Evolutionary conservation across 2,888 invertebrate species (phyloP).

Genomic region (Drosophila fungiperda): DNA sequence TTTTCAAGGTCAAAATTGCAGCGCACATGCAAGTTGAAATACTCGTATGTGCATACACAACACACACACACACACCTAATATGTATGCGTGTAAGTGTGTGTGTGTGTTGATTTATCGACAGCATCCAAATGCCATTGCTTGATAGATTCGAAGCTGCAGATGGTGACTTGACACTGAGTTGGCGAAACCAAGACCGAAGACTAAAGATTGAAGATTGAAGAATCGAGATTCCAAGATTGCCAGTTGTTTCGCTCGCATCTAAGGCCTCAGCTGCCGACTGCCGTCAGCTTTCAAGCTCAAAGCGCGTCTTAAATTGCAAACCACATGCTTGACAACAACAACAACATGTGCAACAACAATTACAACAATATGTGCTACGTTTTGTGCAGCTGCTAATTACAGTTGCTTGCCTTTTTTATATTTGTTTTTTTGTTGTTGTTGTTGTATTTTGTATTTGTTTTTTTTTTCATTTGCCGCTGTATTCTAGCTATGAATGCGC

Average conservation of each 20-base stretch:
- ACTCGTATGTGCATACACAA: slow-evolving; percentile 44
- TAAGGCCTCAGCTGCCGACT: slow-evolving; percentile 40
- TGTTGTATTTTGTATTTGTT: slow-evolving; percentile 20
- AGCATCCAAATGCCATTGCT: slow-evolving; percentile 56
- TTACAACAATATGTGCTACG: slow-evolving; percentile 60
- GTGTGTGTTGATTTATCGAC: slow-evolving; percentile 47
- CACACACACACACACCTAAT: not conserved
- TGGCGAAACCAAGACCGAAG: slow-evolving; percentile 24
- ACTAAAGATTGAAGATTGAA: slow-evolving; percentile 18
- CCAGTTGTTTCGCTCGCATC: slow-evolving; percentile 22
- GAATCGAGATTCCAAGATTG: slow-evolving; percentile 38
- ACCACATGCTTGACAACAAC: slow-evolving; percentile 67
- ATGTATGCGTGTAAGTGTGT: not conserved
- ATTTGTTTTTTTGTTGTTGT: slow-evolving; percentile 40
- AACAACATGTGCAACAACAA: slow-evolving; percentile 33
- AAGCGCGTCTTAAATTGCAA: slow-evolving; percentile 79
- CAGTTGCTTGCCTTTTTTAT: slow-evolving; percentile 67
- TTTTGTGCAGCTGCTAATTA: slow-evolving; percentile 79
- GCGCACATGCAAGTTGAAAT: slow-evolving; percentile 41
- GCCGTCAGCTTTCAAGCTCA: slow-evolving; percentile 57
- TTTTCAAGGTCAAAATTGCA: slow-evolving; percentile 70
- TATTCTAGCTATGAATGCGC: slow-evolving; percentile 57
- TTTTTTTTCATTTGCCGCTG: slow-evolving; percentile 26
- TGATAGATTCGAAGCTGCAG: slow-evolving; percentile 51
- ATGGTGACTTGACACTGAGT: slow-evolving; percentile 55